Conservation (phyloP, 2,797 vertebrate species). For the Babyrousa celebensis region DNA sequence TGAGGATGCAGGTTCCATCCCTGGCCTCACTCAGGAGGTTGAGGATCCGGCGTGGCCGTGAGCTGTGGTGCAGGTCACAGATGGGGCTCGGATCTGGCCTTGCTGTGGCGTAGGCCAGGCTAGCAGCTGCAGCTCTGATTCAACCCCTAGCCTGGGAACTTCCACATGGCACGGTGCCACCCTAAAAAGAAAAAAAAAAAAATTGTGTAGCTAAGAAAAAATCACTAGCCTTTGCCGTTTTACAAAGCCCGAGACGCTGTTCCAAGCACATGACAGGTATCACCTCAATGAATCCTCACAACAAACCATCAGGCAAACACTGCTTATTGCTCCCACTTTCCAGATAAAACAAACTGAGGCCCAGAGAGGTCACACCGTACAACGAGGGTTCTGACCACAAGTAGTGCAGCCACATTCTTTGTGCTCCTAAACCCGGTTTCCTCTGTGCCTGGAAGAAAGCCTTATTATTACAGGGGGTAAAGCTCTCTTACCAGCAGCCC, state of each 20-base stretch:
- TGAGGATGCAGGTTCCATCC: too few species aligned
- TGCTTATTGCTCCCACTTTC: neutral
- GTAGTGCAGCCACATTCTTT: neutral
- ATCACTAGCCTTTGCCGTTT: neutral
- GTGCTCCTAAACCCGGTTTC: neutral
- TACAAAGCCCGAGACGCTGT: neutral
- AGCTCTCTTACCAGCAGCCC: neutral
- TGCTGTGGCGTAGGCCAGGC: too few species aligned
- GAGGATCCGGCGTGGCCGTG: too few species aligned
- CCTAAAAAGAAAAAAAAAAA: too few species aligned
- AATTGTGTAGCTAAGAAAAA: neutral
- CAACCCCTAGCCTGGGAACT: too few species aligned
- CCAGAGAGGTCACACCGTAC: neutral
- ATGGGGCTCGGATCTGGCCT: too few species aligned
- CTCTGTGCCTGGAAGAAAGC: neutral
- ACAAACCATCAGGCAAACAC: rapidly evolving
- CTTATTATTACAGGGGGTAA: neutral
- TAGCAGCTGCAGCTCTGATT: too few species aligned
- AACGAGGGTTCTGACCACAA: neutral
- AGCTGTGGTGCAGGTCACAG: too few species aligned
- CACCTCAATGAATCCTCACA: neutral
- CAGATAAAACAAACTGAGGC: neutral
- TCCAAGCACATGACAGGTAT: neutral
- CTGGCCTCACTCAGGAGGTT: too few species aligned
- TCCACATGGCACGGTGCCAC: too few species aligned